Evolutionary conservation across 2,888 invertebrate species (phyloP).

Genomic region (Drosophila hamatofila): DNA sequence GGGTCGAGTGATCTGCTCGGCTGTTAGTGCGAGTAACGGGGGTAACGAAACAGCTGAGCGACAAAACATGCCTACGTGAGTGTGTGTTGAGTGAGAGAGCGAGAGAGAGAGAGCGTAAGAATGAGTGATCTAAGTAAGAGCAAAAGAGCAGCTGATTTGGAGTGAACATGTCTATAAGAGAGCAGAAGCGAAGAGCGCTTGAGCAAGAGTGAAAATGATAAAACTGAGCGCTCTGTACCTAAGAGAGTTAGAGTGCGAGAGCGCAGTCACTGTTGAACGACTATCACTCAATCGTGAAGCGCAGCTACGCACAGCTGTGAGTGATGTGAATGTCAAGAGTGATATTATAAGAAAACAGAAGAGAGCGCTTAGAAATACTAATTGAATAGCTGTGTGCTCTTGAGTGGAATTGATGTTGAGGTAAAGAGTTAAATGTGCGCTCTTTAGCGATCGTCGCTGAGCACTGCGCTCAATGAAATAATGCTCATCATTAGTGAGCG

Average conservation of each 20-base stretch:
- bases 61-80: not conserved
- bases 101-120: not conserved
- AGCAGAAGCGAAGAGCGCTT: not conserved
- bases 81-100: not conserved
- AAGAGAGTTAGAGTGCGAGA: not conserved
- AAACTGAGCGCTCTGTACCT: not conserved
- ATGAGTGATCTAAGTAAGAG: constrained; percentile 19
- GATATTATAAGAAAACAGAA: not conserved
- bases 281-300: not conserved
- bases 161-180: constrained; percentile 23
- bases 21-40: constrained; percentile 13
- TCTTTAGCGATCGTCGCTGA: constrained; percentile 42
- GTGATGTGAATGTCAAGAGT: not conserved
- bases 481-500: not conserved
- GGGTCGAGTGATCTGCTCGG: constrained; percentile 44
- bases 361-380: not conserved
- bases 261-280: not conserved
- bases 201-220: not conserved
- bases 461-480: constrained; percentile 5
- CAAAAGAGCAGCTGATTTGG: constrained; percentile 18
- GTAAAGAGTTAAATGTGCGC: not conserved
- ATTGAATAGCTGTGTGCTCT: not conserved
- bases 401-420: constrained; percentile 15
- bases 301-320: not conserved
- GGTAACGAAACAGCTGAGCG: constrained; percentile 40